Percentiles rank a stretch among this genome's conserved stretches.
These are phyloP conservation scores for Prionailurus viverrinus DNA, from an alignment of 2,113 vertebrate genomes.

Conservation along the genomic window DNA sequence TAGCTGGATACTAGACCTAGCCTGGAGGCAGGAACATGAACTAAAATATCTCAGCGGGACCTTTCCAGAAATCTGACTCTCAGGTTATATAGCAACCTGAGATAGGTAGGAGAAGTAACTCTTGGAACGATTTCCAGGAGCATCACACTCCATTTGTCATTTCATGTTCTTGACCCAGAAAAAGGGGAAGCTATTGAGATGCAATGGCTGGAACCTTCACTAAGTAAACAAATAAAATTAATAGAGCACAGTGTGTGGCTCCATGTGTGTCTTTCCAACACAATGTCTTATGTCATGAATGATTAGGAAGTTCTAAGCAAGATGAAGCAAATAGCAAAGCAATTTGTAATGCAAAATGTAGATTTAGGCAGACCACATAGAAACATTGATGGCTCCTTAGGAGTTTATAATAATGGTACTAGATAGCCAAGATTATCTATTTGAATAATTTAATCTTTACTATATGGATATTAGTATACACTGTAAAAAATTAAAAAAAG, in stretches of 20 bases:
- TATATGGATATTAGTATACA: background rate
- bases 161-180: constrained; percentile 65
- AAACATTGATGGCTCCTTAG: background rate
- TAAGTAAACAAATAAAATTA: constrained; percentile 74
- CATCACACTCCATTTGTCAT: constrained; percentile 43
- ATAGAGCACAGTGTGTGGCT: constrained; percentile 30
- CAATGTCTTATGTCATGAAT: background rate
- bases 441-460: constrained; percentile 33
- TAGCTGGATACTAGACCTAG: background rate
- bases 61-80: background rate
- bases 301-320: background rate
- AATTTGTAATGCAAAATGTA: background rate
- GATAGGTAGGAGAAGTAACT: background rate
- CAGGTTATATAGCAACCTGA: background rate
- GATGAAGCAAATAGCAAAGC: constrained; percentile 8
- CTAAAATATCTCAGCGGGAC: background rate
- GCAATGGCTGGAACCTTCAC: constrained; percentile 9
- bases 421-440: background rate
- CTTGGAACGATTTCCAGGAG: constrained; percentile 8
- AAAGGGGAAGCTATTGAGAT: constrained; percentile 50
- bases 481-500: background rate
- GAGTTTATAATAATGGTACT: background rate
- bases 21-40: background rate
- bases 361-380: background rate
- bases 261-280: background rate